Conservation (phyloP, 1,140 invertebrate genomes). For the Drosophila fuyamai region DNA sequence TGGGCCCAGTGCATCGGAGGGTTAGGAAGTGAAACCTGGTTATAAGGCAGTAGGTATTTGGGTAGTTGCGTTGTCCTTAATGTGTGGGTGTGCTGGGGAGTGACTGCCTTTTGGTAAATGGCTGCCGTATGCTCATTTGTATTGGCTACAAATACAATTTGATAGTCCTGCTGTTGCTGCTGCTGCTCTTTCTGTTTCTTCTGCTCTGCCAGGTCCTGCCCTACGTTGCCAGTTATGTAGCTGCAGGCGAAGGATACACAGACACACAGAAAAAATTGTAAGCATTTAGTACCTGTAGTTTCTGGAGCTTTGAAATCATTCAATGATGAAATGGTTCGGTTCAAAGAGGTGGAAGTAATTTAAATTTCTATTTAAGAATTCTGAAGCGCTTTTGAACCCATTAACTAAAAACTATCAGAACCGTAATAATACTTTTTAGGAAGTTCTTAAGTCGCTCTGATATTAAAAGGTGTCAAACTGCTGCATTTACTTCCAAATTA, state of each 20-base stretch:
- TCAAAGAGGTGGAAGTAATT: slow-evolving; percentile 34
- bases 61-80: slow-evolving; percentile 3
- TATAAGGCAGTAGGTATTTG: neutral
- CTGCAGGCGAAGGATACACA: slow-evolving; percentile 70
- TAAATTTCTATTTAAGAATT: slow-evolving; percentile 12
- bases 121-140: slow-evolving; percentile 82
- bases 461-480: neutral
- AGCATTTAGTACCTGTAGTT: slow-evolving; percentile 14
- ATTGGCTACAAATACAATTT: slow-evolving; percentile 83
- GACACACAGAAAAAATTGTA: slow-evolving; percentile 57
- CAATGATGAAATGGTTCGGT: slow-evolving; percentile 26
- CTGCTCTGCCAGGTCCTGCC: slow-evolving; percentile 3
- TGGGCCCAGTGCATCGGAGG: slow-evolving; percentile 25
- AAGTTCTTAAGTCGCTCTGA: neutral
- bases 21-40: slow-evolving; percentile 1
- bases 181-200: slow-evolving; percentile 5
- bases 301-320: slow-evolving; percentile 9
- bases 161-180: slow-evolving; percentile 57
- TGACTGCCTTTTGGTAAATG: slow-evolving; percentile 72
- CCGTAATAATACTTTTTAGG: neutral
- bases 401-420: neutral
- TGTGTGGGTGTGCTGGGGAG: slow-evolving; percentile 33
- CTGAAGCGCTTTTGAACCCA: neutral
- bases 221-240: slow-evolving; percentile 7
- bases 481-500: neutral